Evolutionary conservation across 64 coral and sea anemone genomes (phyloP).

Genomic region (Pocillopora verrucosa): DNA sequence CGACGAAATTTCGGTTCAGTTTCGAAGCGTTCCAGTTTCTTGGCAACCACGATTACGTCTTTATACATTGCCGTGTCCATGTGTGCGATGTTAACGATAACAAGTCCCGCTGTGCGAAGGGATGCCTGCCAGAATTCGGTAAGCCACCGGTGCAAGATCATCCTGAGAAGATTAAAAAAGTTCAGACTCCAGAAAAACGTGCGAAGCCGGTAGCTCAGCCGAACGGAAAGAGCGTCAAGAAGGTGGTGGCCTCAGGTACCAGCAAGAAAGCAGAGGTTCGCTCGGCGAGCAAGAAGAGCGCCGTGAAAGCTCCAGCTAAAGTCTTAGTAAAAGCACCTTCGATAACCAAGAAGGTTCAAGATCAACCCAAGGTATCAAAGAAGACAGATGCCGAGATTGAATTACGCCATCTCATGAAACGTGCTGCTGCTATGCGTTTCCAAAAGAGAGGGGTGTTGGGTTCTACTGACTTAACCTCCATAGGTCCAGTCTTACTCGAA

Average conservation of each 20-base stretch:
- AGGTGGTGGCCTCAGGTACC: background rate
- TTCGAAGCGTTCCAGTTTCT: constrained; percentile 80
- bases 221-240: background rate
- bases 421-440: background rate
- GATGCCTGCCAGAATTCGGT: constrained; percentile 46
- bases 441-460: background rate
- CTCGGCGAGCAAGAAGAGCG: background rate
- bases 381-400: constrained; percentile 26
- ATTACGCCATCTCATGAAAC: constrained; percentile 24
- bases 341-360: background rate
- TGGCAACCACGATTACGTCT: constrained; percentile 80
- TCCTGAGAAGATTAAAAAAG: background rate
- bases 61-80: constrained; percentile 79
- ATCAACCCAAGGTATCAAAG: background rate
- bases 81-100: constrained; percentile 72
- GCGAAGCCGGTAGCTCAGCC: background rate
- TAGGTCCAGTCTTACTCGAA: constrained; percentile 53
- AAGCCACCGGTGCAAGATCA: background rate
- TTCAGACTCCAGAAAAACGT: background rate
- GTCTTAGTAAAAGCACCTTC: background rate
- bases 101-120: constrained; percentile 76
- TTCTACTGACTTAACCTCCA: background rate
- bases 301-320: background rate
- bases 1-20: constrained; percentile 72
- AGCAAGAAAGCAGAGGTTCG: background rate